Conservation (phyloP, 1,140 invertebrate genomes). For the Apis florea region DNA sequence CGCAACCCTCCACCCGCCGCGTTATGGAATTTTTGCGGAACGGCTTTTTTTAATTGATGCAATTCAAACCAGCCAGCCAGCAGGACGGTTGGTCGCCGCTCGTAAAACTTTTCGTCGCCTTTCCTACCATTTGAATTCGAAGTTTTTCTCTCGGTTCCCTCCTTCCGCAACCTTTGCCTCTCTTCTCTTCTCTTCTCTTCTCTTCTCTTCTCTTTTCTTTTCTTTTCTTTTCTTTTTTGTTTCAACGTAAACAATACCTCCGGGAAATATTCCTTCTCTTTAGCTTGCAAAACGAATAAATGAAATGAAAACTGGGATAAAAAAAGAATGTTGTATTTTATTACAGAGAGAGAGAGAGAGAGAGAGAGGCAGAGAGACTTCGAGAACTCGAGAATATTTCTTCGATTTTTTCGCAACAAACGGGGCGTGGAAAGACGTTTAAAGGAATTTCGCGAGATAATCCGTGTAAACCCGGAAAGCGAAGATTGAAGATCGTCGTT, state of each 20-base stretch:
- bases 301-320: neutral
- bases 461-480: neutral
- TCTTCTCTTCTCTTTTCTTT: neutral
- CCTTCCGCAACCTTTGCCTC: conserved; percentile 8
- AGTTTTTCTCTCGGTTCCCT: conserved; percentile 30
- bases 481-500: conserved; percentile 10
- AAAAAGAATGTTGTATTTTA: neutral
- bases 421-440: neutral
- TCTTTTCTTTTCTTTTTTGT: conserved; percentile 29
- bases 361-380: neutral
- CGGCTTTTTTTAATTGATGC: conserved; percentile 70
- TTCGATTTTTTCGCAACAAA: neutral
- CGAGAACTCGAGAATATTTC: neutral
- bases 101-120: conserved; percentile 68
- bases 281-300: conserved; percentile 16
- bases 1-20: conserved; percentile 47
- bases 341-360: neutral
- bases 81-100: conserved; percentile 54
- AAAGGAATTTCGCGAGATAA: neutral
- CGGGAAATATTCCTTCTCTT: conserved; percentile 49
- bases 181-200: neutral
- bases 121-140: conserved; percentile 52
- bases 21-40: conserved; percentile 70
- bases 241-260: conserved; percentile 47
- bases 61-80: conserved; percentile 63